Conservation (phyloP, 1,140 invertebrate species). For the Nasonia vitripennis region DNA sequence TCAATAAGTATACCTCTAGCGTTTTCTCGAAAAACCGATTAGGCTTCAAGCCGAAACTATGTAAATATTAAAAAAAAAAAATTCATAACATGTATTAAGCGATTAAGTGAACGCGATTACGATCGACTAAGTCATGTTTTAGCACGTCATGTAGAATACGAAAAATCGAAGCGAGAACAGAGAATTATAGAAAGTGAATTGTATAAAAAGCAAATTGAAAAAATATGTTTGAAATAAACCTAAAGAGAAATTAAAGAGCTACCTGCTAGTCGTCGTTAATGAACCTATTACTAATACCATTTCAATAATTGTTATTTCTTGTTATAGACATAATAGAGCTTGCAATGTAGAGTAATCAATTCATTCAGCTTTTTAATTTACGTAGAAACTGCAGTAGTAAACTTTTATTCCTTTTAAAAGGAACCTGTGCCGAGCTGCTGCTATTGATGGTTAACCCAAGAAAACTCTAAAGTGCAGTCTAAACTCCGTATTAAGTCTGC, state of each 20-base stretch:
- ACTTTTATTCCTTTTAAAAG: too few relatives aligned
- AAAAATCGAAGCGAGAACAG: conserved; percentile 11
- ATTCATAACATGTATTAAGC: conserved; percentile 4
- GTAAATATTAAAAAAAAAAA: conserved; percentile 27
- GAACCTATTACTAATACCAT: neutral
- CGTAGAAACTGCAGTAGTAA: too few relatives aligned
- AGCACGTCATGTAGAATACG: conserved; percentile 23
- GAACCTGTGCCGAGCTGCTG: too few relatives aligned
- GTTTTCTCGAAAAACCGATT: neutral
- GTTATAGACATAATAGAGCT: too few relatives aligned
- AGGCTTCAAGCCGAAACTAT: conserved; percentile 22
- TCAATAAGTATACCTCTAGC: neutral
- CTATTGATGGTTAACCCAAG: too few relatives aligned
- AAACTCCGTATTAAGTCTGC: too few relatives aligned
- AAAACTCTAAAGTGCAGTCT: too few relatives aligned
- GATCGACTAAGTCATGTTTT: conserved; percentile 22
- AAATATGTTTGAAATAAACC: conserved; percentile 35
- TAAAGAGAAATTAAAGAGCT: neutral
- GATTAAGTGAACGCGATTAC: neutral
- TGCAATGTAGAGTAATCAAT: too few relatives aligned
- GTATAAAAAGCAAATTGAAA: conserved; percentile 15
- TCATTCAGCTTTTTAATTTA: too few relatives aligned
- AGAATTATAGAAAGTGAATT: conserved; percentile 2
- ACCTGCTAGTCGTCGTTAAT: neutral
- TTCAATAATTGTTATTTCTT: too few relatives aligned